Evolutionary conservation across 2,888 invertebrate species (phyloP).

Genomic region (Sylvicola cinctus): DNA sequence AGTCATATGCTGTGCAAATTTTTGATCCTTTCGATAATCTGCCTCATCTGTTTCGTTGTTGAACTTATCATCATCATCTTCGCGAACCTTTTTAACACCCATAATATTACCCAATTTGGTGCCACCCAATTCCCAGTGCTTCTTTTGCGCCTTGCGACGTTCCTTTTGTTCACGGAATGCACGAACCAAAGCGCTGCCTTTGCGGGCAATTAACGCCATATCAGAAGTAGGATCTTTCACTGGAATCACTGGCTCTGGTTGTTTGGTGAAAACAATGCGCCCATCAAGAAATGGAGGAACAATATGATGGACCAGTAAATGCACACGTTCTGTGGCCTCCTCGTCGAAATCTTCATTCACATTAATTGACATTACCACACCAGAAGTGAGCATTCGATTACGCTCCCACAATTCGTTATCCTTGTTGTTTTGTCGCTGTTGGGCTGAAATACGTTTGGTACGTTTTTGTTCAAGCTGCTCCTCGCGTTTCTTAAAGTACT

Average conservation of each 20-base stretch:
- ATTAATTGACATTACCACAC: conserved; percentile 77
- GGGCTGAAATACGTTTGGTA: conserved; percentile 84
- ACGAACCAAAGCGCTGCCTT: conserved; percentile 80
- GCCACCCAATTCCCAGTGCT: conserved; percentile 97
- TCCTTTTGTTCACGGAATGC: conserved; percentile 92
- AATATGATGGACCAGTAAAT: conserved; percentile 91
- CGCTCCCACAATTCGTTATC: conserved; percentile 99
- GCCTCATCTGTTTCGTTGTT: conserved; percentile 48
- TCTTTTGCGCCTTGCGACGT: conserved; percentile 88
- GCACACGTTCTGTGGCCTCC: conserved; percentile 84
- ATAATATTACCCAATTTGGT: conserved; percentile 77
- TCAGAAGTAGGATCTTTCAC: conserved; percentile 90
- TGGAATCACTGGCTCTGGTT: conserved; percentile 96
- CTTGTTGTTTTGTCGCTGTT: conserved; percentile 90
- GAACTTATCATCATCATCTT: conserved; percentile 45
- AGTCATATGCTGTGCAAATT: conserved; percentile 89
- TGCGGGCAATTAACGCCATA: conserved; percentile 89
- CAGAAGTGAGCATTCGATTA: conserved; percentile 89
- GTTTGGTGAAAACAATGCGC: conserved; percentile 95
- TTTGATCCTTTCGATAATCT: conserved; percentile 83
- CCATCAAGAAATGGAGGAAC: conserved; percentile 98
- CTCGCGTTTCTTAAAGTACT: conserved; percentile 85
- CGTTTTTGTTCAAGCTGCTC: conserved; percentile 77
- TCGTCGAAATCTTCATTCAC: conserved; percentile 89
- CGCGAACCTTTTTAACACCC: conserved; percentile 73